These are phyloP conservation scores for Muntiacus reevesi DNA, from an alignment of 2,113 vertebrate species.

Conservation along the genomic window DNA sequence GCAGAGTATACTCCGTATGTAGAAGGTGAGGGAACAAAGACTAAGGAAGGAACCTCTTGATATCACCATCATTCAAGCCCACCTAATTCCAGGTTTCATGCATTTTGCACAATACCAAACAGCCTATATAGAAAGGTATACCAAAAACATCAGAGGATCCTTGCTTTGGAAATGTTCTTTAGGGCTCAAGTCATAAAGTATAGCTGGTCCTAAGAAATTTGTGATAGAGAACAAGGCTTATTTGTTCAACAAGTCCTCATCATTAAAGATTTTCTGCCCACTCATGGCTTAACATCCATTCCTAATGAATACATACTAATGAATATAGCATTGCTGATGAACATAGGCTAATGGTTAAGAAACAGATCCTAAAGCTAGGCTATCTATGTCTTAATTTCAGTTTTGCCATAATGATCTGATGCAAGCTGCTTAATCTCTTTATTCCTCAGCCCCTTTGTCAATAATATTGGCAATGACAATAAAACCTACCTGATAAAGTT, in stretches of 20 bases:
- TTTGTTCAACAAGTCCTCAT: not conserved
- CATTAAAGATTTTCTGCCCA: not conserved
- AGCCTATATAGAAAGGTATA: not conserved
- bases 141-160: not conserved
- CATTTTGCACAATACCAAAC: not conserved
- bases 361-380: not conserved
- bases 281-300: not conserved
- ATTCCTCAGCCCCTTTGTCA: not conserved
- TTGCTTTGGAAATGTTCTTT: not conserved
- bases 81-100: not conserved
- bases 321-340: not conserved
- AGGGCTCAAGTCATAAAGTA: not conserved
- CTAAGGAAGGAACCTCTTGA: not conserved
- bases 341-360: not conserved
- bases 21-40: not conserved
- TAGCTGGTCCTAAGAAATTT: not conserved
- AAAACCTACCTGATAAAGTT: not conserved
- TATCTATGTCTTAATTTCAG: not conserved
- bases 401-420: not conserved
- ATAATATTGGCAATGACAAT: not conserved
- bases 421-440: not conserved
- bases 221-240: not conserved
- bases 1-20: accelerated
- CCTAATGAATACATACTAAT: not conserved
- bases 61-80: not conserved